phyloP scores from a whole-genome alignment of 2,113 vertebrate species.

The Heterochromis multidens region DNA sequence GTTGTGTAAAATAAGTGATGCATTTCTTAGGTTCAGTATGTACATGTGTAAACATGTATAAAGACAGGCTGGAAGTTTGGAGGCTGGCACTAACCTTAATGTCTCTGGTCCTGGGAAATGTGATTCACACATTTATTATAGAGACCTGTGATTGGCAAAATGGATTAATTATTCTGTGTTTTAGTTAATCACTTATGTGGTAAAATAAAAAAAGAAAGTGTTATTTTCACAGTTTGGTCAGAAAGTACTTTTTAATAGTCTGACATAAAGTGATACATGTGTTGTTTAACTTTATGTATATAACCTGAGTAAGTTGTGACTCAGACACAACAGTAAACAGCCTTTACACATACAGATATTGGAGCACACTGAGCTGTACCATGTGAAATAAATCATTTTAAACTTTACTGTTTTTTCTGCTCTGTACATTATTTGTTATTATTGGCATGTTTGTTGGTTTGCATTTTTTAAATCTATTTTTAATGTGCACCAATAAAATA shows the following conservation, averaged over 20 bases:
- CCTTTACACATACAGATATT: background rate
- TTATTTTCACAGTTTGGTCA: background rate
- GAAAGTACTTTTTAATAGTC: background rate
- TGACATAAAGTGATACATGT: background rate
- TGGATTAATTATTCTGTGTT: background rate
- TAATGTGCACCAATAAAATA: background rate
- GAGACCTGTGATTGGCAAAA: background rate
- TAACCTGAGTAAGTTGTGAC: background rate
- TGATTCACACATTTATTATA: slow-evolving; percentile 52
- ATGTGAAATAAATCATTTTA: background rate
- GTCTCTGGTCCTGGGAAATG: slow-evolving; percentile 40
- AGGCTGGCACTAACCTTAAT: slow-evolving; percentile 80
- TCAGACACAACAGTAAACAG: background rate
- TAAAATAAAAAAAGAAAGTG: background rate
- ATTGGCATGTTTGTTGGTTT: background rate
- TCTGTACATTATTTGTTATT: background rate
- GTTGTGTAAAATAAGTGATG: background rate
- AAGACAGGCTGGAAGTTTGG: no score
- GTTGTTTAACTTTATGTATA: background rate
- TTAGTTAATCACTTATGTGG: background rate
- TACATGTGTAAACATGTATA: no score
- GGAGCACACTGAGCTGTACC: background rate
- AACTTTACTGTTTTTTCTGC: background rate
- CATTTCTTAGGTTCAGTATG: no score
- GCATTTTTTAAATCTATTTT: background rate